phyloP scores from a whole-genome alignment of 2,113 vertebrate species.

The Neolamprologus sp. region DNA sequence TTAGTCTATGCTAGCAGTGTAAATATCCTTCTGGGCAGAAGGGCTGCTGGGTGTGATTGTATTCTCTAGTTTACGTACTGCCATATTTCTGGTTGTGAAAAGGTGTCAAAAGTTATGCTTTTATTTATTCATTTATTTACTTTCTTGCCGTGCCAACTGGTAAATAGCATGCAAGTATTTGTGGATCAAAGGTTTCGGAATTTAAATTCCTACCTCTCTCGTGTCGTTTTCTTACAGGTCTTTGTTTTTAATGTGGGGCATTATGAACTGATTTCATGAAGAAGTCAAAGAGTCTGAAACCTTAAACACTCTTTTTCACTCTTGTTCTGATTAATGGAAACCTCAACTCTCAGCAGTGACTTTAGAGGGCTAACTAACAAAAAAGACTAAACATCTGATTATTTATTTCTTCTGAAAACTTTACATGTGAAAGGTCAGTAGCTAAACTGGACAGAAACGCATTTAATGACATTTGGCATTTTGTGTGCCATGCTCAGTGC shows the following conservation, averaged over 20 bases:
- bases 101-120: constrained; percentile 13
- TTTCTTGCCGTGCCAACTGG: constrained; percentile 13
- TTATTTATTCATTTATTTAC: background rate
- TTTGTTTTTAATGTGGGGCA: constrained; percentile 31
- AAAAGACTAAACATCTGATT: background rate
- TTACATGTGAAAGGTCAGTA: constrained; percentile 22
- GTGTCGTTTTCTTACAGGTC: background rate
- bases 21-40: constrained; percentile 28
- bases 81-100: constrained; percentile 37
- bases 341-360: background rate
- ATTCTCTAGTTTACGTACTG: constrained; percentile 27
- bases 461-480: constrained; percentile 34
- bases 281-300: background rate
- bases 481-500: background rate
- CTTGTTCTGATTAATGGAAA: background rate
- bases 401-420: constrained; percentile 9
- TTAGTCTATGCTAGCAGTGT: constrained; percentile 5
- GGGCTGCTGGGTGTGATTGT: constrained; percentile 15
- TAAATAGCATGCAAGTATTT: constrained; percentile 50
- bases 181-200: constrained; percentile 17
- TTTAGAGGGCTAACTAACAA: background rate
- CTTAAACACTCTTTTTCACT: background rate
- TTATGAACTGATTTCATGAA: constrained; percentile 13
- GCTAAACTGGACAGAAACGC: background rate
- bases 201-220: constrained; percentile 44